Base-by-base conservation (phyloP, 2,113 vertebrate genomes). In the Pseudorasbora parva region DNA sequence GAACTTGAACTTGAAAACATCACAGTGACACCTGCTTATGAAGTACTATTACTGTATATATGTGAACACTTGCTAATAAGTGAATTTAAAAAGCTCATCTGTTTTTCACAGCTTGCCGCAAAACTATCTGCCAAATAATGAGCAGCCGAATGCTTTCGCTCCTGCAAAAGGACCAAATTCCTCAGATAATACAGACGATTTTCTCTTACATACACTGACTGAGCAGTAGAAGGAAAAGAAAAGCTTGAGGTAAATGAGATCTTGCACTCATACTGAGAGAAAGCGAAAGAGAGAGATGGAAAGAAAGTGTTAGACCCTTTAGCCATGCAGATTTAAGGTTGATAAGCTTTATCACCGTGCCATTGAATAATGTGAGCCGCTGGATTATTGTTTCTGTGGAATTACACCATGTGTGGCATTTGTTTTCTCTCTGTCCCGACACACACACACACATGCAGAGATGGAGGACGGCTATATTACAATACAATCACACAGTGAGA, bases 261-360 rank as follows among this genome's bases (percentile, higher is more conserved):
- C 47, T 69, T 30, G 17, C 59, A 9, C 59, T 60, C 23, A 33
- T 47, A 81, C 12, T 57, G 59, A 47, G 60, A 17, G 19, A 59
- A 33, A 21, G 72, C 27, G 8, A 30, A 62, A 49, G 12, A 15
- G 11, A 49, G 37, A 76, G 25, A 78, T 77, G 49, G 17, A 77
- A 41, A 77, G 25, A 59, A 45, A 15, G 56, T 21, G 23, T 68
- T 64, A 49, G 62, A 30, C 51, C 79, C 80, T 69, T 47, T 47
- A 15, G 72, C 37, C 41, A 86, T 82, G 62, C 80, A 76, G 84
- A 82, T 57, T 60, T 62, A 66, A 77, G 73, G 64, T 71, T 69
- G 79, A 82, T 86, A 82, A 86, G 47, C 51, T 71, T 57, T 68
- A 81, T 85, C 71, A 72, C 49, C n/a, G 37, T 57, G 69, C 23